These are phyloP conservation scores for Drosophila hamatofila DNA, from an alignment of 2,888 invertebrate genomes.

Conservation along the genomic window DNA sequence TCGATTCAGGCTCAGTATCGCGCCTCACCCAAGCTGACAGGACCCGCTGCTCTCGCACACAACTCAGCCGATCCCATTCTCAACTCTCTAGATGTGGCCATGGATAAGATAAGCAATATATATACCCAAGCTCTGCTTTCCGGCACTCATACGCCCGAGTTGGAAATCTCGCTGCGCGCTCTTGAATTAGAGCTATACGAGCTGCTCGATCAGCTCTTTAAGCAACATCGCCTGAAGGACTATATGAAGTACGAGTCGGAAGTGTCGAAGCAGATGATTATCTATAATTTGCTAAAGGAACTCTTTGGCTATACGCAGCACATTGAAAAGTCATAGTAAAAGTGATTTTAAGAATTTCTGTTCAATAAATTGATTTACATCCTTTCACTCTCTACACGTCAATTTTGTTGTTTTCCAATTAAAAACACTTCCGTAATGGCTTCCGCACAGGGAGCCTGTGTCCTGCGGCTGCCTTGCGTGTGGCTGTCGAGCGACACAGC, in stretches of 20 bases:
- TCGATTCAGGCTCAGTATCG: constrained; percentile 49
- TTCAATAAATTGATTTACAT: constrained; percentile 63
- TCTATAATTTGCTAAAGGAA: constrained; percentile 81
- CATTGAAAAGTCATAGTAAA: constrained; percentile 30
- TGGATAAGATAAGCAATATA: constrained; percentile 72
- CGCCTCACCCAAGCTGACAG: constrained; percentile 68
- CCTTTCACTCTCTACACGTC: constrained; percentile 10
- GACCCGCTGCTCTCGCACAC: constrained; percentile 51
- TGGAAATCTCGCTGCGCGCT: constrained; percentile 69
- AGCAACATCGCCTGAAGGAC: constrained; percentile 74
- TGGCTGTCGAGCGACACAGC: constrained; percentile 72
- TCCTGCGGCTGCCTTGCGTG: constrained; percentile 69
- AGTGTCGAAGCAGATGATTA: constrained; percentile 81
- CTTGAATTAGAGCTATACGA: constrained; percentile 80
- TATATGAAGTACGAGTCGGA: constrained; percentile 82
- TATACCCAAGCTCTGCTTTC: constrained; percentile 82
- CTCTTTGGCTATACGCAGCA: constrained; percentile 78
- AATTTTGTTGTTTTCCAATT: constrained; percentile 23
- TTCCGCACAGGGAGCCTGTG: constrained; percentile 56
- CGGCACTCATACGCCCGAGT: constrained; percentile 74
- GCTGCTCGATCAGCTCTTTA: constrained; percentile 74
- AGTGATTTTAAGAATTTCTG: background rate
- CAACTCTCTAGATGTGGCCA: constrained; percentile 67
- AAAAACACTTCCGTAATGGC: constrained; percentile 70
- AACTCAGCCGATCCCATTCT: constrained; percentile 61